Conservation (phyloP, 2,888 invertebrate genomes). For the Nomada ferruginata region DNA sequence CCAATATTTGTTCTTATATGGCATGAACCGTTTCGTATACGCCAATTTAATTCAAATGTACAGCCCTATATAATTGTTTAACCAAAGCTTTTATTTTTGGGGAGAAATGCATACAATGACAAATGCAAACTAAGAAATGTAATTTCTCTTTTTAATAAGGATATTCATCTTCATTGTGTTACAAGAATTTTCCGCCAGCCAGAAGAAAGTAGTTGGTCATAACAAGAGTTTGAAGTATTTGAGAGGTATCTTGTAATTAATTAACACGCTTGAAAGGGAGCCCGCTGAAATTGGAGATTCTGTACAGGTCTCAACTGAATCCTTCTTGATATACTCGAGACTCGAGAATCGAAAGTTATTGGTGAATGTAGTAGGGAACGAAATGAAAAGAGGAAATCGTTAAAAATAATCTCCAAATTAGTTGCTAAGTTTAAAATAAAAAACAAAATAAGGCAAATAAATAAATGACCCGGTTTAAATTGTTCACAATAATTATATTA, state of each 20-base stretch:
- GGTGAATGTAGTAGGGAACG: not conserved
- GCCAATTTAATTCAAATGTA: no score
- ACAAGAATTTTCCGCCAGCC: not conserved
- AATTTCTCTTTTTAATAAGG: no score
- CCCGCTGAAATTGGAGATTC: conserved; percentile 17
- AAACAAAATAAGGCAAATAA: not conserved
- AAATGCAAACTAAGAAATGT: no score
- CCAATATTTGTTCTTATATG: no score
- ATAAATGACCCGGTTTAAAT: no score
- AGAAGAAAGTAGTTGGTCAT: not conserved
- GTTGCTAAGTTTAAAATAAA: not conserved
- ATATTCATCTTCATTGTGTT: not conserved
- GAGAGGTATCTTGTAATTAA: conserved; percentile 31
- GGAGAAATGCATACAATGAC: no score
- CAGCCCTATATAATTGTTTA: no score
- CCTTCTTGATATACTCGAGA: not conserved
- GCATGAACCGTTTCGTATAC: no score
- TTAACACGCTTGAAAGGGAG: conserved; percentile 15
- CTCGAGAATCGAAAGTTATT: not conserved
- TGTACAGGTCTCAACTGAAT: not conserved
- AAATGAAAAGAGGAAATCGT: not conserved
- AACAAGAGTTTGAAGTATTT: conserved; percentile 8
- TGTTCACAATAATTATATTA: no score
- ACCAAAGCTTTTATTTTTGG: no score
- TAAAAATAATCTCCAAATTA: not conserved